Evolutionary conservation across 2,888 invertebrate species (phyloP), one percentile per base, ranked within the genome.

Genomic region (Morpho helenor): DNA sequence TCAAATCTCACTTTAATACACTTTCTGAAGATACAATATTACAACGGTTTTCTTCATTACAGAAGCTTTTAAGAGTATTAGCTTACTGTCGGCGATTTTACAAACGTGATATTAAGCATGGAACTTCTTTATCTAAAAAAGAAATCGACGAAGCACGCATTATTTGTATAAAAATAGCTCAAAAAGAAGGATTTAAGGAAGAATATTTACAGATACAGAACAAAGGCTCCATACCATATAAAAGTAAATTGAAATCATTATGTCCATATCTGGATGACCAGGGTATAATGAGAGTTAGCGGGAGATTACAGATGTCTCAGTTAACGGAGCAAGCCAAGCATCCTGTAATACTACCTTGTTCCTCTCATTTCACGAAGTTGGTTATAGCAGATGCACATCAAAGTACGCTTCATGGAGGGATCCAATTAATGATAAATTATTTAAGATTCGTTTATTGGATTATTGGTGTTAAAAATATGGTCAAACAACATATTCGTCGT

Each of bases 231-330:
- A 16, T 16, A 49, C 2, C 46, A 31, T 44, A 49, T 52, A 51
- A 47, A 40, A 61, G 57, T 50, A 47, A 40, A 62, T 7, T 52
- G 0, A 67, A 64, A 10, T 56, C 65, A 1, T 47, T 72, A 2
- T 65, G 61, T 44, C 69, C 69, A 6, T 70, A 59, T 53, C 41
- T 71, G 7, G 67, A 67, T 47, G 47, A 53, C 7, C 42, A 59
- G 0, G 54, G 57, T 5, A 50, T 65, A 39, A 58, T 72, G 45
- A 68, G 68, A 64, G 70, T 71, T 31, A 67, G 69, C 46, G 69
- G 70, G 22, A 53, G 69, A 9, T 43, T 71, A 8, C 59, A 62
- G 42, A 42, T 62, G n/a, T 59, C 68, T 41, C 40, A 59, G 31
- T n/a, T 67, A 10, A 9, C 47, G 10, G 50, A 57, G 6, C 43